These are phyloP conservation scores for Leptothorax acervorum DNA, from an alignment of 2,888 invertebrate species.

Conservation along the genomic window DNA sequence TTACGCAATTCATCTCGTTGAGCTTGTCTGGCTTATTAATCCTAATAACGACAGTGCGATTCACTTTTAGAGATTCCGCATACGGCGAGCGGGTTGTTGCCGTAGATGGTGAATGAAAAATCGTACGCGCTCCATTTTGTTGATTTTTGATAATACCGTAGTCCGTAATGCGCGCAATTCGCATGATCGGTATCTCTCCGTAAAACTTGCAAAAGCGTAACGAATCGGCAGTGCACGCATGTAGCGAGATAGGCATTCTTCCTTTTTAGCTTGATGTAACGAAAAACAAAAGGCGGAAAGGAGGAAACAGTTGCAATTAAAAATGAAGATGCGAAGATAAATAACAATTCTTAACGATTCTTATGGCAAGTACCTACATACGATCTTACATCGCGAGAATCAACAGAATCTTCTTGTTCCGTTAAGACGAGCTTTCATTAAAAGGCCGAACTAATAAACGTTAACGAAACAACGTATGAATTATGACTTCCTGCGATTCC, in stretches of 20 bases:
- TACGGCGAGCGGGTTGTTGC: conserved; percentile 22
- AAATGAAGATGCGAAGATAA: conserved; percentile 36
- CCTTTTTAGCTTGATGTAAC: conserved; percentile 5
- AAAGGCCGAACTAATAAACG: conserved; percentile 70
- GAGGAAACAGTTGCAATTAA: conserved; percentile 44
- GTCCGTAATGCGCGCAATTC: conserved; percentile 3
- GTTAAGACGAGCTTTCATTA: conserved; percentile 49
- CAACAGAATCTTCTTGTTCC: conserved; percentile 60
- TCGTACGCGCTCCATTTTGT: conserved; percentile 32
- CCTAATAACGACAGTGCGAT: conserved; percentile 76
- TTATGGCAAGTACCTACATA: background rate
- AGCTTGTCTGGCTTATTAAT: conserved; percentile 79
- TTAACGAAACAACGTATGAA: conserved; percentile 65
- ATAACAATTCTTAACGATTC: no score
- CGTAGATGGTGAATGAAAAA: conserved; percentile 54
- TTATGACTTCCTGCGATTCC: conserved; percentile 72
- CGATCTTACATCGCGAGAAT: conserved; percentile 52
- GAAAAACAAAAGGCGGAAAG: conserved; percentile 24
- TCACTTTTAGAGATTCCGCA: conserved; percentile 77
- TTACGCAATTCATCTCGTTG: conserved; percentile 79
- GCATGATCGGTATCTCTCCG: conserved; percentile 40
- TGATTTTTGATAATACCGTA: conserved; percentile 44
- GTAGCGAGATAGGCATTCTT: conserved; percentile 22
- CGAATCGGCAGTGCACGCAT: conserved; percentile 26
- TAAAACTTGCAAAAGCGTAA: conserved; percentile 50